Evolutionary conservation across 2,113 vertebrate genomes (phyloP), one percentile per base, ranked within the genome.

Genomic region (Taurulus bubalis): DNA sequence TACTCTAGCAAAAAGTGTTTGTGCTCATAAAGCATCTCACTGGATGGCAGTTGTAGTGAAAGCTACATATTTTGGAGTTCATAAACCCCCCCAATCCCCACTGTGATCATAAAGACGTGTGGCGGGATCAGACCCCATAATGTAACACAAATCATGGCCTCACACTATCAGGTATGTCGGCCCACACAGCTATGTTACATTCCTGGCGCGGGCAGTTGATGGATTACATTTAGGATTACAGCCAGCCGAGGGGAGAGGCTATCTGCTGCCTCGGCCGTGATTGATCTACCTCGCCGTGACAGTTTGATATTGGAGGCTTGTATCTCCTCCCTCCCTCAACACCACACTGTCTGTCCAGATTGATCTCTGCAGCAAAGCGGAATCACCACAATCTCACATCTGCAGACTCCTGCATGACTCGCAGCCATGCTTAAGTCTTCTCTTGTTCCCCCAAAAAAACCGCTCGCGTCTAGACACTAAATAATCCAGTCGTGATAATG

Each of bases 141-240:
- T 63, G 40, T 22, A 62, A 36, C 82, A 84, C 62, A 80, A 81
- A 84, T 84, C 81, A 69, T 47, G 47, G 40, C 75, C 40, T 55
- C 56, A 60, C 81, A 84, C 87, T 70, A 63, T 84, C 80, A 75
- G 83, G 70, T 83, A 70, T 83, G 85, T 81, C 20, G 2, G 75
- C 47, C 77, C 71, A 51, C 84, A 64, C 71, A 73, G 84, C 70
- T 88, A 73, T 75, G 87, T 90, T 85, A 87, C 80, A 77, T 63
- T 71, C 72, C 79, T 74, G 74, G 77, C 75, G 45, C 14, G 4
- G 53, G 80, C 77, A 73, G 72, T 87, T 93, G 92, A 94, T 86
- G 89, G 93, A 94, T 94, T 90, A 91, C 86, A 83, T 82, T 87
- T 34, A 87, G 89, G 90, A 91, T 93, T 91, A 92, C 78, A 83